Evolutionary conservation across 2,797 vertebrate genomes (phyloP).

Genomic region (Periophthalmus magnuspinnatus): DNA sequence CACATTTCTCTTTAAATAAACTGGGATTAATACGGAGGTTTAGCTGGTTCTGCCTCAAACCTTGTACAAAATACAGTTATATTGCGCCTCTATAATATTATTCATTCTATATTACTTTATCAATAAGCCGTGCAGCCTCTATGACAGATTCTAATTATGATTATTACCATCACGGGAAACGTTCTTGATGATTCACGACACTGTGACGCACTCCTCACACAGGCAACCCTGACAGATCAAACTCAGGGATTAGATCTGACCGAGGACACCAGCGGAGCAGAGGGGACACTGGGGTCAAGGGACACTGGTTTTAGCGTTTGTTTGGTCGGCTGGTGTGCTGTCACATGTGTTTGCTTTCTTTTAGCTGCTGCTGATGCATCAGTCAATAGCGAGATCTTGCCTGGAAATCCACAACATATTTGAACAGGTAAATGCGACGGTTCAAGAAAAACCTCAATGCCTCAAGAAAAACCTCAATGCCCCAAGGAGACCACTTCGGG

Average conservation of each 20-base stretch:
- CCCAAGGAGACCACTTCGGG: neutral
- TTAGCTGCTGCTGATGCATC: conserved; percentile 1
- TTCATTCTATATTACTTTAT: neutral
- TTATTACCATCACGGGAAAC: neutral
- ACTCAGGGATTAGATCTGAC: conserved; percentile 3
- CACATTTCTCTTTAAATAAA: neutral
- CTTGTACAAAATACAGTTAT: neutral
- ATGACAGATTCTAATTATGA: neutral
- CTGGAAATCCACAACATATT: conserved; percentile 6
- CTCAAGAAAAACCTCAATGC: neutral
- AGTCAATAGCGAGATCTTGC: conserved; percentile 1
- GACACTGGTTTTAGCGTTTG: conserved; percentile 5
- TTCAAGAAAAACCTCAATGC: neutral
- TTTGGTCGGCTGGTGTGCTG: neutral
- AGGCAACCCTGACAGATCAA: neutral
- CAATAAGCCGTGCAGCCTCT: neutral
- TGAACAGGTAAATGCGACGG: neutral
- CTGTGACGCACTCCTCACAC: neutral
- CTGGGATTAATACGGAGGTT: neutral
- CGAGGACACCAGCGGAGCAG: neutral
- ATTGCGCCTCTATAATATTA: neutral
- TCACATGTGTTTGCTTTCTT: conserved; percentile 1
- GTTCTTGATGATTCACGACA: neutral
- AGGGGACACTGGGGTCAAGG: neutral
- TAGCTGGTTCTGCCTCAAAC: neutral